Base-by-base conservation (phyloP, 1,140 invertebrate species). In the Panonychus citri region DNA sequence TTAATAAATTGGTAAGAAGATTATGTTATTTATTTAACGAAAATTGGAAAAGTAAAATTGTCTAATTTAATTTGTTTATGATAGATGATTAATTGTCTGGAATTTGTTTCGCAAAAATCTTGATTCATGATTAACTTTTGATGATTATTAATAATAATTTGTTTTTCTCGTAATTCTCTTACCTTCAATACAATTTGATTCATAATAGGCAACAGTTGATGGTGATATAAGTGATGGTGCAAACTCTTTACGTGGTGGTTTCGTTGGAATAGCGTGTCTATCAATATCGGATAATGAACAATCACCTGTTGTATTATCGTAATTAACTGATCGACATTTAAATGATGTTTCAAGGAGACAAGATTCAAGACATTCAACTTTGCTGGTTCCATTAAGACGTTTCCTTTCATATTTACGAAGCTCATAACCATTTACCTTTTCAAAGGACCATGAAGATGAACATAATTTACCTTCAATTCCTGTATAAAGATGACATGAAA, bases 211-310 rank as follows among this genome's bases (percentile, higher is more conserved):
- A 3, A 67, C 46, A 28, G 30, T 61, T 25, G 55, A 61, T 3
- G 53, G 53, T 15, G 62, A 54, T 12, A 12, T 7, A n/a, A 21
- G 13, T 50, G 56, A 53, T 25, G 28, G 60, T 52, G 25, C 56
- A 52, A 42, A 61, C 34, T 24, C 52, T 39, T 10, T n/a, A 57
- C 24, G 57, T 61, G 21, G 51, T 39, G 26, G 49, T 57, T 46
- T 52, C 28, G 13, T 46, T 56, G 24, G 51, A 19, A 27, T 48
- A 8, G 43, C 27, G 19, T 62, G 59, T 8, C 86, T 75, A 70
- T 91, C 85, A 82, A 90, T 83, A 65, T 85, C 83, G 12, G 83
- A 86, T 51, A 90, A 71, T 64, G 82, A 79, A 66, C 87, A 91
- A 61, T 82, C 79, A 48, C 82, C 82, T 37, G 81, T 85, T 57